These are phyloP conservation scores for Empidonax traillii DNA, from an alignment of 2,113 vertebrate species.

Conservation along the genomic window DNA sequence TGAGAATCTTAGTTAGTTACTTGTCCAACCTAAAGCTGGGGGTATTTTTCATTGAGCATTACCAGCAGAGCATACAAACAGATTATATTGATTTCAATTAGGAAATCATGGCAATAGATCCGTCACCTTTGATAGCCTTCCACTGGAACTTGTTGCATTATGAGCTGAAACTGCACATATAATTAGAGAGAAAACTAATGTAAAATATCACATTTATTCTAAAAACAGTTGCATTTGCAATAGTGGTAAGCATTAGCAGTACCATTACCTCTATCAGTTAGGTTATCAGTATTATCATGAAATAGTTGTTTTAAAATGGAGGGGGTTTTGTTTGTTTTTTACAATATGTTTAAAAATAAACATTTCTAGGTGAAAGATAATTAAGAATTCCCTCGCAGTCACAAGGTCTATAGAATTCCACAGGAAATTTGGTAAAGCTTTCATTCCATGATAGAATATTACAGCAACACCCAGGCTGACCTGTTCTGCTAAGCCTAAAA, in stretches of 20 bases:
- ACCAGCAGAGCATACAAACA: not conserved
- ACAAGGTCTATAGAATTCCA: not conserved
- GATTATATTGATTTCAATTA: slow-evolving; percentile 42
- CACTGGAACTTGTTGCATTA: slow-evolving; percentile 21
- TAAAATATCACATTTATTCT: not conserved
- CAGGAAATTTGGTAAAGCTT: not conserved
- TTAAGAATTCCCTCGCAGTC: not conserved
- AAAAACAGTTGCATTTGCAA: not conserved
- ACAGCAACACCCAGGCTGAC: not conserved
- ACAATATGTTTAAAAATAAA: not conserved
- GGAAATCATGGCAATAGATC: slow-evolving; percentile 11
- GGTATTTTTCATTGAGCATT: not conserved
- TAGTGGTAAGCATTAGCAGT: not conserved
- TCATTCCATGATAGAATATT: not conserved
- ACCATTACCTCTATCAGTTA: not conserved
- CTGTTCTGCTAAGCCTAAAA: not conserved
- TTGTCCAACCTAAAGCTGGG: not conserved
- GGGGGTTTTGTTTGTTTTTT: rapidly evolving
- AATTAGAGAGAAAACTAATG: slow-evolving; percentile 3
- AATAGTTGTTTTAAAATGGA: not conserved
- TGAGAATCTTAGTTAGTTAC: not conserved
- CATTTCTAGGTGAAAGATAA: not conserved
- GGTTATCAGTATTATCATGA: not conserved
- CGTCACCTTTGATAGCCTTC: not conserved
- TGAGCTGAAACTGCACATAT: not conserved